Evolutionary conservation across 2,888 invertebrate species (phyloP), one percentile per base, ranked within the genome.

Genomic region (Sericinus montela): DNA sequence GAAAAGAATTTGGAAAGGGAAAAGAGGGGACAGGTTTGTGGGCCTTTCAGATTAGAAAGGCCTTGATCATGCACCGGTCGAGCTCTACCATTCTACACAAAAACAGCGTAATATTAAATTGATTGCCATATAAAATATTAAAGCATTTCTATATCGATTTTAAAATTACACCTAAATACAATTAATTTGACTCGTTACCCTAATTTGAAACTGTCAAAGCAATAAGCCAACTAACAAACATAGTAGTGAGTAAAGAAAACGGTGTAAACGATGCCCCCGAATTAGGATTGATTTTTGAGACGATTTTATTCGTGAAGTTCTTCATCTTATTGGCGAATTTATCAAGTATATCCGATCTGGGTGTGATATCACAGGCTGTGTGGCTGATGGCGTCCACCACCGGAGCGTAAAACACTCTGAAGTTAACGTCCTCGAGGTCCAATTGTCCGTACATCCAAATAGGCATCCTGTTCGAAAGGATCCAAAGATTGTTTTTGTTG

Each of bases 381-480:
- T 92, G 92, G 55, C 91, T 90, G 34, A 94, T 93, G 1, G 94
- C 94, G 41, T 94, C 93, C 4, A 91, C 71, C 0, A 94, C 92
- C 0, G 91, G 90, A 0, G 93, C 93, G 0, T 91, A 92, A 50
- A 94, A 86, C 51, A 95, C 91, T 41, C 94, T 91, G 63, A 94
- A 95, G 63, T 95, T 95, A 0, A 92, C 89, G 13, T 93, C 93
- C 1, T 88, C 86, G 0, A 83, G 72, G 65, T 94, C 88, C 52
- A 94, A 69, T 49, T 89, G 86, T 0, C 88, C 88, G 59, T 94
- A 93, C 90, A 94, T 92, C 78, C 93, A 95, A 43, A 90, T 82
- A 0, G 94, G 94, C 62, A 95, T 75, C 51, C 92, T 91, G 69
- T 95, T 93, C 0, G 94, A 94, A 0, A 95, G 69, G 1, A 94